phyloP scores from a whole-genome alignment of 2,113 vertebrate genomes.

The Bubo scandiacus region DNA sequence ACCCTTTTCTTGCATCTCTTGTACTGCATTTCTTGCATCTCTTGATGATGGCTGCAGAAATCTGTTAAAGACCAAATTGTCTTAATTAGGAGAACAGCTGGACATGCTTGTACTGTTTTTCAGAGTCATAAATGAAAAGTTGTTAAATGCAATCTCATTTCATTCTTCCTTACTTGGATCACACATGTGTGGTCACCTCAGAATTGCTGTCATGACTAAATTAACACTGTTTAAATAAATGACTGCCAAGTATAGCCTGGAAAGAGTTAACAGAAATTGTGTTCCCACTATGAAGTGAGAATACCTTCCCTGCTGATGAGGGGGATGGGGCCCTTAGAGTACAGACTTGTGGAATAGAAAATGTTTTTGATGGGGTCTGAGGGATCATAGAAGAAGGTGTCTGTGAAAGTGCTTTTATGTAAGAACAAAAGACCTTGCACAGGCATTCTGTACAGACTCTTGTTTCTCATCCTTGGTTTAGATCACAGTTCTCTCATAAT shows the following conservation, averaged over 20 bases:
- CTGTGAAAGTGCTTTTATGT: neutral
- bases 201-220: neutral
- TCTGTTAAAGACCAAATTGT: neutral
- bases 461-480: neutral
- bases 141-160: neutral
- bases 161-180: neutral
- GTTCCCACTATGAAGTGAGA: neutral
- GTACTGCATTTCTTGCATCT: neutral
- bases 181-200: neutral
- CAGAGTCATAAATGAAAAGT: neutral
- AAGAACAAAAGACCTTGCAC: neutral
- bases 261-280: neutral
- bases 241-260: neutral
- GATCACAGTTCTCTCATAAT: neutral
- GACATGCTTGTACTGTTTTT: neutral
- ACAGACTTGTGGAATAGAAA: neutral
- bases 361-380: neutral
- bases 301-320: neutral
- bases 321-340: neutral
- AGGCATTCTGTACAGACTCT: neutral
- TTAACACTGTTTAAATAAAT: neutral
- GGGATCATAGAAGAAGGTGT: neutral
- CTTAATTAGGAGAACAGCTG: neutral
- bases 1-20: neutral
- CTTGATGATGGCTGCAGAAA: neutral